phyloP scores from a whole-genome alignment of 2,797 vertebrate genomes.

The Dicrostonyx torquatus region DNA sequence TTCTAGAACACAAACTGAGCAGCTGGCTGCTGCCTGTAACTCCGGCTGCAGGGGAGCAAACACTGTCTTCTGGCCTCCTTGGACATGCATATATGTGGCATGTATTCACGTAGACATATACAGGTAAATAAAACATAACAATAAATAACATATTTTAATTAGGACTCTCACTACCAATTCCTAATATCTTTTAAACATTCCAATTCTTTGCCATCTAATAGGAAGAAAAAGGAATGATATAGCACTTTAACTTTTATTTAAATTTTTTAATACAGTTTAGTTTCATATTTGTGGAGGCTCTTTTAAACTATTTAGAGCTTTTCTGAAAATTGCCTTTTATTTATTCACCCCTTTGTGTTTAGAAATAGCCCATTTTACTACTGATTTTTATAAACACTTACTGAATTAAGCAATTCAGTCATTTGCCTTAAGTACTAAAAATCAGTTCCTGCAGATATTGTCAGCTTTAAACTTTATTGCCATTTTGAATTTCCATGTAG shows the following conservation, averaged over 20 bases:
- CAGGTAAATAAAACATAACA: background rate
- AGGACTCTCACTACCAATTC: background rate
- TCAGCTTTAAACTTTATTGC: background rate
- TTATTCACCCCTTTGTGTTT: background rate
- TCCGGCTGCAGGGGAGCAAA: background rate
- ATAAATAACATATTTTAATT: background rate
- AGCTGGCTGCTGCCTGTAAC: no score
- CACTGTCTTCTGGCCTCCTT: background rate
- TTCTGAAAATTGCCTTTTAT: background rate
- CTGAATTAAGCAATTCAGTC: background rate
- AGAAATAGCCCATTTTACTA: background rate
- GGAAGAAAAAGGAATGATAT: background rate
- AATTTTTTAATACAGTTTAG: conserved; percentile 20
- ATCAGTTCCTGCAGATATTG: background rate
- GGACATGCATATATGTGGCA: background rate
- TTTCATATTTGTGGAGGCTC: background rate
- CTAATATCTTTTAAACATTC: background rate
- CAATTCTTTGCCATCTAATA: background rate
- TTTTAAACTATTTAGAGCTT: background rate
- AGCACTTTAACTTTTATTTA: background rate
- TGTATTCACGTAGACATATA: background rate
- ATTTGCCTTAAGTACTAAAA: conserved; percentile 16
- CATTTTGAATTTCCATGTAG: conserved; percentile 5
- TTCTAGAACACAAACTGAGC: background rate
- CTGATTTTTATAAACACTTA: conserved; percentile 3